Evolutionary conservation across 2,888 invertebrate species (phyloP).

Genomic region (Blera fallax): DNA sequence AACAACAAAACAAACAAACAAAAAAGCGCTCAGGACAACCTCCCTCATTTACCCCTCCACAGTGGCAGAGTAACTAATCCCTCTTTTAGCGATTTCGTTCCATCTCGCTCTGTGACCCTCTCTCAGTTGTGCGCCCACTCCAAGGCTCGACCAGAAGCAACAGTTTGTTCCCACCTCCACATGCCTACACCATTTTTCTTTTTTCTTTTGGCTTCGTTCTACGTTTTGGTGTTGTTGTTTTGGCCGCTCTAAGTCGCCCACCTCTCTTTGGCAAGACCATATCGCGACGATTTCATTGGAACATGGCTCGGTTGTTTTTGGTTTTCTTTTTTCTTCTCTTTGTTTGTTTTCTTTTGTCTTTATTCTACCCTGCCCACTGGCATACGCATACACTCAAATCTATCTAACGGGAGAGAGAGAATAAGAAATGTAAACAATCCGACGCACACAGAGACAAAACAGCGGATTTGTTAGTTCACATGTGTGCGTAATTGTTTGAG

Average conservation of each 20-base stretch:
- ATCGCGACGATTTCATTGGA: constrained; percentile 69
- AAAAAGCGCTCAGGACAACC: not conserved
- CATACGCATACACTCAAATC: not conserved
- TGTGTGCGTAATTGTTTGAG: not conserved
- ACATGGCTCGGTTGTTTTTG: constrained; percentile 49
- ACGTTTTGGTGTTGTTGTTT: constrained; percentile 59
- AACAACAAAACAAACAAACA: constrained; percentile 36
- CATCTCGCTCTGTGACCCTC: constrained; percentile 38
- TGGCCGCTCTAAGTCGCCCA: constrained; percentile 57
- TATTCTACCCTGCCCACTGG: constrained; percentile 65
- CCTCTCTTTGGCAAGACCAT: constrained; percentile 23
- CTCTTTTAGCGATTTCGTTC: not conserved
- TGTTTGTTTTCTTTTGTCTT: constrained; percentile 50
- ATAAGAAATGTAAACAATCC: constrained; percentile 59
- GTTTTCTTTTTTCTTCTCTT: constrained; percentile 9
- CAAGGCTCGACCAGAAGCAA: constrained; percentile 41
- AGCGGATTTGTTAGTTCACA: not conserved
- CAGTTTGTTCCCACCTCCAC: constrained; percentile 72
- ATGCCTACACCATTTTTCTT: constrained; percentile 70
- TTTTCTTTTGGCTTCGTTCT: constrained; percentile 34
- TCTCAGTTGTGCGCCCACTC: constrained; percentile 63
- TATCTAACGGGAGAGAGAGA: constrained; percentile 23
- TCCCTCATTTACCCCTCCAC: constrained; percentile 52
- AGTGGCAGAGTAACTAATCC: not conserved
- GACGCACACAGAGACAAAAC: not conserved